phyloP scores from a whole-genome alignment of 2,113 vertebrate species.

The Phaethornis superciliosus region DNA sequence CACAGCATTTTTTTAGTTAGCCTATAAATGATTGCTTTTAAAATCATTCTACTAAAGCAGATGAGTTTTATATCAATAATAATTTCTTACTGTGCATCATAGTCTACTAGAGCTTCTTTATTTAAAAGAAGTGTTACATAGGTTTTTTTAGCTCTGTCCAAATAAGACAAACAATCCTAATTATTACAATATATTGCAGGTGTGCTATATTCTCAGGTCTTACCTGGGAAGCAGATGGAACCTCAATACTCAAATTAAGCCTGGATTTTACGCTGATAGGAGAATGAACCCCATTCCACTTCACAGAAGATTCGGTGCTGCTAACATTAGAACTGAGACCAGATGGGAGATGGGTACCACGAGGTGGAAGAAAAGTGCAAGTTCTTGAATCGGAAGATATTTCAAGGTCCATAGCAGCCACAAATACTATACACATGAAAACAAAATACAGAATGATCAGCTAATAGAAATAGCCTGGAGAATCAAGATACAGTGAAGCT shows the following conservation, averaged over 20 bases:
- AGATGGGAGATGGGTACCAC: conserved; percentile 50
- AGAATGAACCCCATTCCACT: conserved; percentile 78
- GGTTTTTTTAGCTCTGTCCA: background rate
- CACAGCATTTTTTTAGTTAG: background rate
- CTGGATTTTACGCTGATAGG: conserved; percentile 78
- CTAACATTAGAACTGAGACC: conserved; percentile 77
- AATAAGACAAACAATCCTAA: background rate
- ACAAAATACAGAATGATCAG: background rate
- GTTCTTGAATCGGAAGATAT: conserved; percentile 70
- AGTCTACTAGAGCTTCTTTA: background rate
- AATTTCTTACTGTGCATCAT: background rate
- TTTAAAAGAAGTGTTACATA: background rate
- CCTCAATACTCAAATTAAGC: conserved; percentile 90
- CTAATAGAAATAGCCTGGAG: background rate
- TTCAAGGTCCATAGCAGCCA: conserved; percentile 74
- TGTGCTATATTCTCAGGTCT: background rate
- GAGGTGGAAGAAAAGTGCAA: conserved; percentile 53
- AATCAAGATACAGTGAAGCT: background rate
- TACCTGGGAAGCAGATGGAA: conserved; percentile 96
- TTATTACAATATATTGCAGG: background rate
- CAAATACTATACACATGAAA: conserved; percentile 61
- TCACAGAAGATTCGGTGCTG: conserved; percentile 71
- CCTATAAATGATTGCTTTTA: background rate
- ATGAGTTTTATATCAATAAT: background rate
- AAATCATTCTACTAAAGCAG: background rate